phyloP scores from a whole-genome alignment of 2,797 vertebrate genomes.

The Varecia variegata region DNA sequence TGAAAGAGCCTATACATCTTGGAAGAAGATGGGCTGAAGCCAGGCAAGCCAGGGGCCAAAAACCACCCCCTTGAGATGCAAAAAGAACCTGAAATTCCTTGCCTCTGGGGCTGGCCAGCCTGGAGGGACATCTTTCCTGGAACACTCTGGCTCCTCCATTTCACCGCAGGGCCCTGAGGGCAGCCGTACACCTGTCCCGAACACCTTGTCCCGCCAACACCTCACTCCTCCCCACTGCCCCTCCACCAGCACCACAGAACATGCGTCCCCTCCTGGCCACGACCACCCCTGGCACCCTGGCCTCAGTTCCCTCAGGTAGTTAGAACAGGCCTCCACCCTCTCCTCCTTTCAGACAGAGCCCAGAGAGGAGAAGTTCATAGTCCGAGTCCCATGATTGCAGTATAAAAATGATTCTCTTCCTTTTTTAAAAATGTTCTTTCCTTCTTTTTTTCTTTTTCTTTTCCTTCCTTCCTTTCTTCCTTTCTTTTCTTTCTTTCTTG shows the following conservation, averaged over 20 bases:
- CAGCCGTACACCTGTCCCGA: background rate
- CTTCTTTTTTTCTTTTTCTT: no score
- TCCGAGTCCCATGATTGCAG: no score
- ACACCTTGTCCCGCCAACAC: background rate
- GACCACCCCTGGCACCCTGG: rapidly evolving
- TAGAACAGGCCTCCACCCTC: background rate
- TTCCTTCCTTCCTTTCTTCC: no score
- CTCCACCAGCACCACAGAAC: background rate
- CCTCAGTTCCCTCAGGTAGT: background rate
- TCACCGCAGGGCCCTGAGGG: background rate
- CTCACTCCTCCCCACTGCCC: background rate
- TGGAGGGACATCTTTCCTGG: background rate
- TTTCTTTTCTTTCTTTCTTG: no score
- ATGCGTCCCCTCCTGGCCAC: background rate
- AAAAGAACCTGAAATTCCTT: background rate
- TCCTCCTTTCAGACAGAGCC: background rate
- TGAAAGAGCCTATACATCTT: background rate
- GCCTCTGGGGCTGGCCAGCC: background rate
- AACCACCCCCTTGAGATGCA: background rate
- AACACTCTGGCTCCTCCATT: background rate
- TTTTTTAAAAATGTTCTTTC: no score
- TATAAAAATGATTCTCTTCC: background rate
- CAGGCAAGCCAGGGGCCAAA: background rate
- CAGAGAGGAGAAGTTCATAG: background rate
- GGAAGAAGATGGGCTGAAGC: background rate